Evolutionary conservation across 2,113 vertebrate species (phyloP).

Genomic region (Pangasianodon gigas): DNA sequence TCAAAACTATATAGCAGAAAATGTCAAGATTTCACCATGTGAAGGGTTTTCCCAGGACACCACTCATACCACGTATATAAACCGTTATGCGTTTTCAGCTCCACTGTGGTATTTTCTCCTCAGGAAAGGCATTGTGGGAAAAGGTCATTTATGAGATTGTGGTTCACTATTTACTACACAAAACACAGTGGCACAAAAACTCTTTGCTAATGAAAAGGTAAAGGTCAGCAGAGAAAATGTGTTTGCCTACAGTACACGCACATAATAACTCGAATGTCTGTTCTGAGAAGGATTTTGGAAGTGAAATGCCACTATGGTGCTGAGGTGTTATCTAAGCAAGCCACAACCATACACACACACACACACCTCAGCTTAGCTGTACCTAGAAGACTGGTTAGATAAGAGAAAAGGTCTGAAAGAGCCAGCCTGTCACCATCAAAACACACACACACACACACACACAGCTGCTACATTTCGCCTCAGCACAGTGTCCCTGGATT

Average conservation of each 20-base stretch:
- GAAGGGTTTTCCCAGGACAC: not conserved
- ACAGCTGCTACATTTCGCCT: not conserved
- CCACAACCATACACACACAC: not conserved
- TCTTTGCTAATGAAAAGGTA: conserved; percentile 38
- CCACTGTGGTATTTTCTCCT: not conserved
- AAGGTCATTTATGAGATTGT: conserved; percentile 36
- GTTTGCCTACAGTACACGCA: not conserved
- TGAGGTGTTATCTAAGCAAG: conserved; percentile 25
- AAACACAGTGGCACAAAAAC: conserved; percentile 35
- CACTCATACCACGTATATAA: not conserved
- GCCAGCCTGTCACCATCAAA: not conserved
- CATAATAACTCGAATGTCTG: conserved; percentile 18
- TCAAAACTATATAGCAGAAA: not conserved
- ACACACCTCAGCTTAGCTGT: conserved; percentile 7
- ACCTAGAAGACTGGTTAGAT: conserved; percentile 17
- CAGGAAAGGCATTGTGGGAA: conserved; percentile 9
- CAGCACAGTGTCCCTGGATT: not conserved
- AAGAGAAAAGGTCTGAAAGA: conserved; percentile 20
- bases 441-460: conserved; percentile 7
- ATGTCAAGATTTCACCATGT: not conserved
- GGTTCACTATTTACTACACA: conserved; percentile 41
- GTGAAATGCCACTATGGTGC: conserved; percentile 20
- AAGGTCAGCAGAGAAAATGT: conserved; percentile 37
- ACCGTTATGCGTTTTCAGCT: not conserved
- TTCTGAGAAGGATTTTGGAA: conserved; percentile 5